Conservation (phyloP, 2,113 vertebrate species). For the Alligator sinensis region DNA sequence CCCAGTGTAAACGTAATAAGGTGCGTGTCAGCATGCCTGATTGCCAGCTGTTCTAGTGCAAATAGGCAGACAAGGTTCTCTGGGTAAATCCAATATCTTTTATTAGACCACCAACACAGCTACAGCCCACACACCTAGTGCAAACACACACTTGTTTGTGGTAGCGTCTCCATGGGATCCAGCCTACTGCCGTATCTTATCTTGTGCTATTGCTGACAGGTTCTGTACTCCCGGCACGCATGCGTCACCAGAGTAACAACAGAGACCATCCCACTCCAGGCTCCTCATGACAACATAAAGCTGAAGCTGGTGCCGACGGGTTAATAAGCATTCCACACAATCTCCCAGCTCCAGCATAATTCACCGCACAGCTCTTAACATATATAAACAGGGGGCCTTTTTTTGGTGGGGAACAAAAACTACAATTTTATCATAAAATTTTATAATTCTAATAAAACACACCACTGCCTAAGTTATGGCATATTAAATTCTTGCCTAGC, state of each 20-base stretch:
- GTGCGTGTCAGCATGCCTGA: background rate
- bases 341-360: rapidly evolving
- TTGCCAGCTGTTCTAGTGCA: no score
- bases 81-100: no score
- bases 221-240: background rate
- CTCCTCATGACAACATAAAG: background rate
- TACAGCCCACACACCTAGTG: background rate
- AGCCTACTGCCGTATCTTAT: background rate
- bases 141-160: background rate
- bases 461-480: constrained; percentile 8
- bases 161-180: no score
- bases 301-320: no score
- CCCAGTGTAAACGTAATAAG: background rate
- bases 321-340: background rate
- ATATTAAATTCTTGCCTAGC: constrained; percentile 61
- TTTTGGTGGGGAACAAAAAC: background rate
- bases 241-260: background rate
- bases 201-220: background rate
- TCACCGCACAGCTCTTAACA: background rate
- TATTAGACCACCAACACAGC: no score
- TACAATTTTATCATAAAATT: constrained; percentile 43
- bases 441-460: constrained; percentile 70
- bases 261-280: rapidly evolving
- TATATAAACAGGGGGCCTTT: background rate
- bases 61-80: no score